phyloP scores from a whole-genome alignment of 2,113 vertebrate genomes.

The Paralichthys olivaceus region DNA sequence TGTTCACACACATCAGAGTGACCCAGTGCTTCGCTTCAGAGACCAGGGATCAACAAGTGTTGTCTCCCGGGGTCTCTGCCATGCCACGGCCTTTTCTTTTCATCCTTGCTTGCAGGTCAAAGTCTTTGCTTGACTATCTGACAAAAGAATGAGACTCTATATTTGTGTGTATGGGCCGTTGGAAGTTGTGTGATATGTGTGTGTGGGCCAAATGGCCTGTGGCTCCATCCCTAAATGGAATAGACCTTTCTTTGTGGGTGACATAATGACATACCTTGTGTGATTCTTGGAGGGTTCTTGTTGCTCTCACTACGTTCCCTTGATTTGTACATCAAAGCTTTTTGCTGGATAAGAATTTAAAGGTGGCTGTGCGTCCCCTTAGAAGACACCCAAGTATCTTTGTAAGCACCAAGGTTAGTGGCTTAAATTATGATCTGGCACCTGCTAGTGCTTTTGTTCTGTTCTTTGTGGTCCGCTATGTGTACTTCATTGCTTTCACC shows the following conservation, averaged over 20 bases:
- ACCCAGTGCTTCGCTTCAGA: constrained; percentile 36
- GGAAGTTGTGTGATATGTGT: constrained; percentile 54
- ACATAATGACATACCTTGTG: constrained; percentile 77
- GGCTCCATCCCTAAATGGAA: constrained; percentile 67
- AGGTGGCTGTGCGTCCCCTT: constrained; percentile 20
- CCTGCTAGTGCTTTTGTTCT: constrained; percentile 33
- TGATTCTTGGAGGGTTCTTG: constrained; percentile 68
- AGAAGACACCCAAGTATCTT: constrained; percentile 45
- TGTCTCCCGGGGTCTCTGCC: constrained; percentile 42
- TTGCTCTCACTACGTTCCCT: constrained; percentile 35
- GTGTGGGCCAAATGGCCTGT: constrained; percentile 67
- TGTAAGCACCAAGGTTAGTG: constrained; percentile 35
- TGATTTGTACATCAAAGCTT: constrained; percentile 52
- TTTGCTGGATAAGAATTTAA: constrained; percentile 38
- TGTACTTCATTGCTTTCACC: not conserved
- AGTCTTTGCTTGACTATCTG: constrained; percentile 43
- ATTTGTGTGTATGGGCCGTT: constrained; percentile 55
- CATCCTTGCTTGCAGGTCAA: constrained; percentile 47
- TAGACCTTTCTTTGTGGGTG: constrained; percentile 74
- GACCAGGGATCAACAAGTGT: constrained; percentile 57
- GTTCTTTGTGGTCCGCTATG: constrained; percentile 10
- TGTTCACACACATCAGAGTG: constrained; percentile 40
- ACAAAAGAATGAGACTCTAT: constrained; percentile 59
- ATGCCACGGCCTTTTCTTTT: constrained; percentile 48
- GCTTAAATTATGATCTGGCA: constrained; percentile 40